Percentiles rank a stretch among this genome's conserved stretches.
phyloP scores from a whole-genome alignment of 2,888 invertebrate species.

The Chaetogeoica ovagalla region DNA sequence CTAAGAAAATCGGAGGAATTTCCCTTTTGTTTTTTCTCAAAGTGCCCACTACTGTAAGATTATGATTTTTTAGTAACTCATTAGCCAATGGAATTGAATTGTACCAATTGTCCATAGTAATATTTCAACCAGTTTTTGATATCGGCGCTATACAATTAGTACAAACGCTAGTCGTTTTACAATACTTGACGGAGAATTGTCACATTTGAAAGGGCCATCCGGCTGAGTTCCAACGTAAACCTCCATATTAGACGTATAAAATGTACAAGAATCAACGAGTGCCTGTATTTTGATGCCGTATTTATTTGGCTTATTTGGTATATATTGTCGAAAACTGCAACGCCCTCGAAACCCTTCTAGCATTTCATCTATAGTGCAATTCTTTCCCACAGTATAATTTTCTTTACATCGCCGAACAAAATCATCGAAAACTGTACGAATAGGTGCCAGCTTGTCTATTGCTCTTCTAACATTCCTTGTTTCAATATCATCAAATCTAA shows the following conservation, averaged over 20 bases:
- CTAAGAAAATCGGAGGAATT: neutral
- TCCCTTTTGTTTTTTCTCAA: neutral
- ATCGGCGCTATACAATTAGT: neutral
- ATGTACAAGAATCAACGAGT: neutral
- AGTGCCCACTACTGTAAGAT: neutral
- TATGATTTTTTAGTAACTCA: neutral
- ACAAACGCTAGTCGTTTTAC: neutral
- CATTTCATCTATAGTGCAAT: slow-evolving; percentile 1
- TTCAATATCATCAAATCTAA: slow-evolving; percentile 30
- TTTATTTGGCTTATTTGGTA: neutral
- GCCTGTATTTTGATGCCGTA: neutral
- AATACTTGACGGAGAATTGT: neutral
- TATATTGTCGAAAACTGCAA: neutral
- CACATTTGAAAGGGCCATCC: neutral
- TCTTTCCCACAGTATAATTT: slow-evolving; percentile 26
- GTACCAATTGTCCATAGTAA: neutral
- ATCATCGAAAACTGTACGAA: slow-evolving; percentile 14
- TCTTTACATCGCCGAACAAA: slow-evolving; percentile 18
- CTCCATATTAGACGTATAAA: neutral
- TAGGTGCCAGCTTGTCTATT: slow-evolving; percentile 33
- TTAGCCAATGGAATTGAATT: neutral
- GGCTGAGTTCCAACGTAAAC: neutral
- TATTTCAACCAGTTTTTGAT: neutral
- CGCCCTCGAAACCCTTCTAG: neutral
- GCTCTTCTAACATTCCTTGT: slow-evolving; percentile 24